These are phyloP conservation scores for Sylvilagus bachmani DNA, from an alignment of 2,113 vertebrate species.

Conservation along the genomic window DNA sequence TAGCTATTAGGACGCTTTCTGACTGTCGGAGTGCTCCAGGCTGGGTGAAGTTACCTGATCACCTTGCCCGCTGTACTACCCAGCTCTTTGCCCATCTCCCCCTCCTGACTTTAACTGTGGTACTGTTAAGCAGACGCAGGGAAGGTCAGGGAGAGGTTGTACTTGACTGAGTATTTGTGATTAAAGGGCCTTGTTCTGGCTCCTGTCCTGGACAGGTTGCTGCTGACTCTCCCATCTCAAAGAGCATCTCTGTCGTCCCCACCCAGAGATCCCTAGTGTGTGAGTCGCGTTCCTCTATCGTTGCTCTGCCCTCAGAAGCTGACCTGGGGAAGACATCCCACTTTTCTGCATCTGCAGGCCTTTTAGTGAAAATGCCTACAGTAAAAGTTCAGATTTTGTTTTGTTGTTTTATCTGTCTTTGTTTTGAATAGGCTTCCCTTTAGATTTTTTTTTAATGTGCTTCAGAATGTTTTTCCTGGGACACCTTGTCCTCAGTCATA, in stretches of 20 bases:
- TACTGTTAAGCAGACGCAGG: background rate
- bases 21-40: background rate
- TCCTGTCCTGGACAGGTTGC: background rate
- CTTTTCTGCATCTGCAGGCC: conserved; percentile 4
- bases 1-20: background rate
- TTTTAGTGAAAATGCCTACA: conserved; percentile 63
- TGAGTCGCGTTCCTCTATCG: background rate
- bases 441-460: background rate
- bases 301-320: background rate
- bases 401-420: conserved; percentile 32
- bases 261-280: background rate
- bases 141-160: background rate
- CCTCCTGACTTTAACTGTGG: background rate
- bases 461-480: conserved; percentile 66
- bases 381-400: conserved; percentile 32
- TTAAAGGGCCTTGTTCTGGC: background rate
- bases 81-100: background rate
- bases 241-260: background rate
- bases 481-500: conserved; percentile 24
- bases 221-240: background rate
- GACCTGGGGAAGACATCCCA: background rate
- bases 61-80: background rate
- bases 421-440: conserved; percentile 62
- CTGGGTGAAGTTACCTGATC: background rate
- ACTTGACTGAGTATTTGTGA: background rate